Evolutionary conservation across 2,888 invertebrate species (phyloP).

Genomic region (Oegoconia quadripuncta): DNA sequence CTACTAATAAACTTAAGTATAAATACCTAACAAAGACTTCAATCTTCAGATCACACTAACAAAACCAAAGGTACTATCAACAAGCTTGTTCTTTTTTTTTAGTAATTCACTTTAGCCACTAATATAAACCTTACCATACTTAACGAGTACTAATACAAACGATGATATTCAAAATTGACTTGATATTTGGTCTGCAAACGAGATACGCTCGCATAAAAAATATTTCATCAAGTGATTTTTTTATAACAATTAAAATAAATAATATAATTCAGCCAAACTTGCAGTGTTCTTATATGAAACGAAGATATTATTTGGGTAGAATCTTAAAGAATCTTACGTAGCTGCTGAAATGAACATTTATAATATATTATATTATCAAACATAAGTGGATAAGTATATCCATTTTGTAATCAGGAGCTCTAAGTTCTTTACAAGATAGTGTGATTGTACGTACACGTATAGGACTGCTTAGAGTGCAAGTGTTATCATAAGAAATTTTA

Average conservation of each 20-base stretch:
- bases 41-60: constrained; percentile 75
- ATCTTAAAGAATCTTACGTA: background rate
- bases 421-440: constrained; percentile 40
- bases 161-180: constrained; percentile 73
- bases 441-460: constrained; percentile 57
- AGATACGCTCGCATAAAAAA: constrained; percentile 40
- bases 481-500: constrained; percentile 79
- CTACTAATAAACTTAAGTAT: constrained; percentile 13
- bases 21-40: constrained; percentile 4
- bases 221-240: constrained; percentile 14
- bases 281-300: background rate
- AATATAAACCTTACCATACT: constrained; percentile 54
- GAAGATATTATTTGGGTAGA: too few relatives aligned
- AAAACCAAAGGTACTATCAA: constrained; percentile 60
- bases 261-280: constrained; percentile 4
- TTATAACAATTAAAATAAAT: constrained; percentile 6
- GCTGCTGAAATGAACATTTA: constrained; percentile 3
- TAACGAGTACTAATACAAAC: constrained; percentile 54
- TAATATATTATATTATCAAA: too few relatives aligned
- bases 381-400: too few relatives aligned
- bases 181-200: constrained; percentile 64
- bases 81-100: constrained; percentile 49
- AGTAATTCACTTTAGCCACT: constrained; percentile 48
- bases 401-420: constrained; percentile 22
- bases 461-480: constrained; percentile 73